Base-by-base conservation (phyloP, 2,797 vertebrate genomes). In the Coluber constrictor region DNA sequence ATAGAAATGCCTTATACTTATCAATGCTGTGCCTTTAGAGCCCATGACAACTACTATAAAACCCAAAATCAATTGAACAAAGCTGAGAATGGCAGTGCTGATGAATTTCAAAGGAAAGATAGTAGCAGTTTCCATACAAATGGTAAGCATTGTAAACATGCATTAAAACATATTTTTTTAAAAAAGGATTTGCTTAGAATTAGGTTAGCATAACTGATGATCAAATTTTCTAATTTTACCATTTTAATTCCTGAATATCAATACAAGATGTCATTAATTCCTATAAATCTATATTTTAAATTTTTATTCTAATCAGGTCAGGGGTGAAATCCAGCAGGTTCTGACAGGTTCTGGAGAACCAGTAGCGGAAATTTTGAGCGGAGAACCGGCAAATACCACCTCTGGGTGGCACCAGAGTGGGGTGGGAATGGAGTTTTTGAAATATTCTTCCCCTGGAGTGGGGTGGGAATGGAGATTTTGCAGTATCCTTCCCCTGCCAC, bases 1-100 rank as follows among this genome's bases (percentile, higher is more conserved):
- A 98, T 99, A 97, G 99, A 99, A 98, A 98, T 99, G 97, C 99
- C 99, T 1, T 99, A 99, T 79, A 98, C 99, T 91, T 99, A 99
- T 94, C 99, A 99, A 95, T 99, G 99, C 93, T 99, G 99, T 94
- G 98, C 98, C 90, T 99, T 99, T 95, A 97, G 98, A 93, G 97
- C 96, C 88, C 99, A 98, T 96, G 98, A 99, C 96, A 98, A 92
- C 90, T 95, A 96, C 93, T 97, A 97, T 90, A 98, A 97, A 97
- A 94, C 97, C 93, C 95, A 97, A 54, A 97, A 95, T 55, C 98
- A 97, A 0, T 98, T 98, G 98, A 98, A 96, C 95, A 98, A 96
- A 96, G 98, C 98, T 66, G 98, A 98, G 87, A 98, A 98, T 88
- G 97, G 90, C 94, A 98, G 97, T 93, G 92, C 60, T 79, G 98